Base-by-base conservation (phyloP, 1,140 invertebrate species). In the Helicorthomorpha holstii region DNA sequence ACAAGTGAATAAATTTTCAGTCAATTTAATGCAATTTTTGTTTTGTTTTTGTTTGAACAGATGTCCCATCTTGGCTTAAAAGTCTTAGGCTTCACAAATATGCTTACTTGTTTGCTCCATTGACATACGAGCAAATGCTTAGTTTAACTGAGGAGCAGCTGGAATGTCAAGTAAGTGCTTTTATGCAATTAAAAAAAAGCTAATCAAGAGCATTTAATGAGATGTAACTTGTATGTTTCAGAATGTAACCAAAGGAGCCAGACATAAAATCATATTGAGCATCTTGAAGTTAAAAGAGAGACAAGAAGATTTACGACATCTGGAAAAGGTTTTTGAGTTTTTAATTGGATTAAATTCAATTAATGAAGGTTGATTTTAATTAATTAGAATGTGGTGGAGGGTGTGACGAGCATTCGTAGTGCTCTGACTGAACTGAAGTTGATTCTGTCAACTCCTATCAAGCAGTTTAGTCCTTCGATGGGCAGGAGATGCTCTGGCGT, bases 51-150 rank as follows among this genome's bases (percentile, higher is more conserved):
- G n/a, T n/a, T n/a, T n/a, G n/a, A n/a, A n/a, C n/a, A 80, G 78
- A 80, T 67, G 74, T 80, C 3, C 81, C 80, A 12, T 73, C 79
- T 27, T 97, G 92, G 92, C 69, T 96, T 44, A 96, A 96, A 69
- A 86, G 83, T 45, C 68, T 97, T 47, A 76, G 93, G 54, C 73
- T 97, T 50, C 92, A 97, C 67, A 98, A 98, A 66, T 91, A 91
- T 61, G 81, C 85, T 58, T 83, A 81, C 69, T 71, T 96, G 12
- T 94, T 98, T 63, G 80, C 84, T 29, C 82, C 85, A 57, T 75
- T 97, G 66, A 83, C 78, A 19, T 95, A 95, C 61, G 87, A 93
- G 50, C 85, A 95, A 61, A 95, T 97, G 88, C 70, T 97, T 62
- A 74, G 77, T 27, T 72, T 96, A 45, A 84, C 81, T 41, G 93